A percentile compares a stretch with the other conserved stretches of the same genome.
These are phyloP conservation scores for Aleiodes testaceus DNA, from an alignment of 2,888 invertebrate species.

Conservation along the genomic window DNA sequence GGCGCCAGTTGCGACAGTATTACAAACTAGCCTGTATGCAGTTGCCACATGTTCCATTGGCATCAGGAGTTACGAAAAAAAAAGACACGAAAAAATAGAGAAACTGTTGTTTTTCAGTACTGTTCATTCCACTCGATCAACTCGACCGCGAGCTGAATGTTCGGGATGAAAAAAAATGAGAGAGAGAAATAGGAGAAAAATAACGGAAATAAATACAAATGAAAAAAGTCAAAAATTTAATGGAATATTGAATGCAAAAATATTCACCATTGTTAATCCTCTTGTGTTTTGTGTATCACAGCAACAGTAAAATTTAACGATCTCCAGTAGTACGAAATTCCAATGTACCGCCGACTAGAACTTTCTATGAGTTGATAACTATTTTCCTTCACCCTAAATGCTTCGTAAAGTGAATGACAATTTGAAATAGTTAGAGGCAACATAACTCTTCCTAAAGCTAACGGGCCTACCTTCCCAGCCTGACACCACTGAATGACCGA, in stretches of 20 bases:
- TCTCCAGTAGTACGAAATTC: neutral
- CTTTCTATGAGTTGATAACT: neutral
- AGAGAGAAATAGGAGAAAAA: constrained; percentile 7
- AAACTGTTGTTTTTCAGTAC: constrained; percentile 3
- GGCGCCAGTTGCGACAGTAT: constrained; percentile 22
- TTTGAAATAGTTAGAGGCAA: neutral
- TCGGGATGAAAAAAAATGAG: neutral
- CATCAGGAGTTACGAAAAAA: constrained; percentile 19
- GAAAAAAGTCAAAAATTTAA: neutral
- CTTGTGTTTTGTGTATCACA: constrained; percentile 4
- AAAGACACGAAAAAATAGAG: neutral
- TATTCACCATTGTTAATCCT: neutral
- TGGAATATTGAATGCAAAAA: constrained; percentile 30
- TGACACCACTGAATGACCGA: constrained; percentile 20
- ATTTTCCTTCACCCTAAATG: neutral
- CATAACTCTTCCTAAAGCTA: constrained; percentile 14
- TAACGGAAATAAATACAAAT: constrained; percentile 5
- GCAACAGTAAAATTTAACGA: neutral
- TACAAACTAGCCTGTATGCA: constrained; percentile 21
- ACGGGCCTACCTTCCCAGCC: neutral
- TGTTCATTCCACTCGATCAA: constrained; percentile 29
- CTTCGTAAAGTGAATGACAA: constrained; percentile 18
- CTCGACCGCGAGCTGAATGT: constrained; percentile 27
- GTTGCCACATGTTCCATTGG: constrained; percentile 26
- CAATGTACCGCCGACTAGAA: neutral